These are phyloP conservation scores for Drosophila meridiana DNA, from an alignment of 2,888 invertebrate species.

Conservation along the genomic window DNA sequence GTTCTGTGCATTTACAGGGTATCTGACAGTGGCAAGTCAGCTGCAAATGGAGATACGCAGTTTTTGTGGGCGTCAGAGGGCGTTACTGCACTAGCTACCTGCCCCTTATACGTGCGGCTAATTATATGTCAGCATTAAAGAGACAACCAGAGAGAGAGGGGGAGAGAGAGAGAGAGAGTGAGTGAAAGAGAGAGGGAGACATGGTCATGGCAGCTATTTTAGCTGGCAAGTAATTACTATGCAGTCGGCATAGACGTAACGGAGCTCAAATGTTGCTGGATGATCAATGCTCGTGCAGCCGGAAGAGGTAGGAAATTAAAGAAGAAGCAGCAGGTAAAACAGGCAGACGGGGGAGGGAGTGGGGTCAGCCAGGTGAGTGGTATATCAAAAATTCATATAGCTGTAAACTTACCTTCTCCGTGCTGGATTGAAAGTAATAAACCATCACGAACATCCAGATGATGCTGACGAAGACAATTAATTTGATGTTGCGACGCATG, in stretches of 20 bases:
- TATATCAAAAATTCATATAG: neutral
- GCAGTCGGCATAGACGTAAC: constrained; percentile 63
- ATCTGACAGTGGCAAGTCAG: constrained; percentile 11
- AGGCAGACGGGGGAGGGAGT: neutral
- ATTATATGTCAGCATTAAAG: constrained; percentile 54
- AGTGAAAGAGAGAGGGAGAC: neutral
- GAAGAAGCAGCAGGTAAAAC: neutral
- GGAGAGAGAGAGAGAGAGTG: neutral
- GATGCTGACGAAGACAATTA: constrained; percentile 84
- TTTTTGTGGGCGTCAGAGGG: constrained; percentile 45
- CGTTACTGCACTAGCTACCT: constrained; percentile 51
- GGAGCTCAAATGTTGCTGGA: constrained; percentile 25
- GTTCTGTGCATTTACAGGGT: constrained; percentile 1
- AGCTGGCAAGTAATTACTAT: constrained; percentile 71
- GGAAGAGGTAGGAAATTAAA: constrained; percentile 46
- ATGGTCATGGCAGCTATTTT: constrained; percentile 31
- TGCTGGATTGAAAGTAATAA: constrained; percentile 84
- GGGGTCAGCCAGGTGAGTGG: neutral
- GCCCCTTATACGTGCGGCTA: constrained; percentile 59
- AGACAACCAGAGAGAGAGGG: neutral
- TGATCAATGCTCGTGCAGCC: constrained; percentile 45
- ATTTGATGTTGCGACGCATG: constrained; percentile 85
- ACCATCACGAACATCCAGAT: constrained; percentile 85
- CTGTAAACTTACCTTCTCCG: constrained; percentile 83
- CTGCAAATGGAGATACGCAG: constrained; percentile 37